Conservation (phyloP, 2,888 invertebrate species). For the Caenorhabditis drosophilae region DNA sequence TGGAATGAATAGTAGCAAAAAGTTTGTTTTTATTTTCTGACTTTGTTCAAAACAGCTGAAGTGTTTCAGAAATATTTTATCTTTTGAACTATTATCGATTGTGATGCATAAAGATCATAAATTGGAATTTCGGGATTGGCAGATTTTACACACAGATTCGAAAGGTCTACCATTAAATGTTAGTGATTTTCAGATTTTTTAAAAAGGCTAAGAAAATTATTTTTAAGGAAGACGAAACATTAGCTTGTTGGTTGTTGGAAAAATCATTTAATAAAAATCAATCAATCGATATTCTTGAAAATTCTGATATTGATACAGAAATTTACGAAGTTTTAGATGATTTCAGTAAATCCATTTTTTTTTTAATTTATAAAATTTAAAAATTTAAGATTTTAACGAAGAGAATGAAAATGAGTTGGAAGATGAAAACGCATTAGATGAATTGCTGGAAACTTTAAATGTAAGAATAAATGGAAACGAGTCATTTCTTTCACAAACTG, state of each 20-base stretch:
- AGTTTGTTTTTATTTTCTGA: constrained; percentile 4
- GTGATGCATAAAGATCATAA: constrained; percentile 15
- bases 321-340: background rate
- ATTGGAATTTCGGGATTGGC: constrained; percentile 8
- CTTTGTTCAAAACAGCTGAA: background rate
- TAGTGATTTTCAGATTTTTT: background rate
- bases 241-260: constrained; percentile 50
- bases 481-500: too few relatives aligned
- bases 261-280: constrained; percentile 25
- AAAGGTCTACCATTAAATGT: background rate
- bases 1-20: constrained; percentile 10
- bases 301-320: constrained; percentile 15
- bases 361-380: too few relatives aligned
- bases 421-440: constrained; percentile 15
- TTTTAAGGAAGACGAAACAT: constrained; percentile 33
- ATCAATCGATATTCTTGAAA: too few relatives aligned
- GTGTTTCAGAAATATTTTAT: constrained; percentile 21
- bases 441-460: constrained; percentile 28
- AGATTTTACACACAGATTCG: constrained; percentile 9
- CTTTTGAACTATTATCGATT: constrained; percentile 5
- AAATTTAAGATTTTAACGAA: constrained; percentile 12
- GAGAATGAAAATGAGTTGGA: constrained; percentile 21
- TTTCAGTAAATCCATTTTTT: too few relatives aligned
- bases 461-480: constrained; percentile 5
- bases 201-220: background rate